A percentile compares a stretch with the other conserved stretches of the same genome.
These are phyloP conservation scores for Melolontha melolontha DNA, from an alignment of 2,888 invertebrate species.

Conservation along the genomic window DNA sequence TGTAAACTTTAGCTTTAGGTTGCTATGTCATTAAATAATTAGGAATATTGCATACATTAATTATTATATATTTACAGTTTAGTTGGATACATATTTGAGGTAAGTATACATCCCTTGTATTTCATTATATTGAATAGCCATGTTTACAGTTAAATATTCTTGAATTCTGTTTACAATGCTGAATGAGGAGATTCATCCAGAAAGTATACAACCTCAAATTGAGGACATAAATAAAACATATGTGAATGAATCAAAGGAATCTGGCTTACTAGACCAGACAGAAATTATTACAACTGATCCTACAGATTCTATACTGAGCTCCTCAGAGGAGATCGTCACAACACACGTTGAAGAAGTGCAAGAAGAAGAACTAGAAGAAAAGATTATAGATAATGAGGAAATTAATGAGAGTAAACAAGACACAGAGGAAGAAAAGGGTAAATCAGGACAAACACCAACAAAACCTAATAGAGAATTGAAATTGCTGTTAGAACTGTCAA, in stretches of 20 bases:
- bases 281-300: conserved; percentile 20
- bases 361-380: background rate
- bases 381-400: background rate
- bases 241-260: conserved; percentile 1
- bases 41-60: conserved; percentile 8
- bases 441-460: conserved; percentile 21
- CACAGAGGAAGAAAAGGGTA: conserved; percentile 70
- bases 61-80: background rate
- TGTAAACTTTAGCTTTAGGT: conserved; percentile 7
- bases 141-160: conserved; percentile 22
- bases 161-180: conserved; percentile 14
- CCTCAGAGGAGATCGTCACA: background rate
- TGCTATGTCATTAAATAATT: conserved; percentile 28
- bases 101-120: conserved; percentile 13
- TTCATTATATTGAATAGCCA: conserved; percentile 9
- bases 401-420: conserved; percentile 71
- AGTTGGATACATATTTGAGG: background rate
- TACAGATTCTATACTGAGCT: conserved; percentile 23
- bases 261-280: conserved; percentile 1
- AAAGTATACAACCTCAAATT: conserved; percentile 4
- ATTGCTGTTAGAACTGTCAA: conserved; percentile 74
- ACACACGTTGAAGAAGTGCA: background rate
- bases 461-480: conserved; percentile 68
- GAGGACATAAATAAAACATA: conserved; percentile 6
- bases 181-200: conserved; percentile 24